Percentiles rank a stretch among this genome's conserved stretches.
These are phyloP conservation scores for Tapirus indicus DNA, from an alignment of 2,797 vertebrate genomes.

Conservation along the genomic window DNA sequence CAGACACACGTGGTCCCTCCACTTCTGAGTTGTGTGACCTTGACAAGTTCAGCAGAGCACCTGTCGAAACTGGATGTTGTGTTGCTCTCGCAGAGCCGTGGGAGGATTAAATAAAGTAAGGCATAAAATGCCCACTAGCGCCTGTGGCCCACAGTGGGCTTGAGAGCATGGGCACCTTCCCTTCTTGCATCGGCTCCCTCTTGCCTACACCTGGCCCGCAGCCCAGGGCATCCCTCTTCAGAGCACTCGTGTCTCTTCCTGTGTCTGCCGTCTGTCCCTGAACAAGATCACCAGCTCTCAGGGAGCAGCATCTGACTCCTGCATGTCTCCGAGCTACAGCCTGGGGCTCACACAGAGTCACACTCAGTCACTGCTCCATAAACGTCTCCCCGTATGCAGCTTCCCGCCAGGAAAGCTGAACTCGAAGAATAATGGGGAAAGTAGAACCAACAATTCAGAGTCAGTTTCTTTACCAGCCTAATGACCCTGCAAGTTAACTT, in stretches of 20 bases:
- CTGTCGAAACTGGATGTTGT: constrained; percentile 13
- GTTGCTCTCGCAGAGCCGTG: background rate
- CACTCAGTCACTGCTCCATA: background rate
- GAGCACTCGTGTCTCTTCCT: background rate
- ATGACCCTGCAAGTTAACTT: background rate
- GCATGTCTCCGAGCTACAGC: background rate
- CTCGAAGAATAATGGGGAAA: background rate
- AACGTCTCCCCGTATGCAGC: background rate
- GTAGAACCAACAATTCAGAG: background rate
- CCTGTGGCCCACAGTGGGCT: background rate
- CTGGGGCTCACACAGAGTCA: background rate
- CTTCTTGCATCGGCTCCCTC: background rate
- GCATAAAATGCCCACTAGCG: background rate
- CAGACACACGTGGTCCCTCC: background rate
- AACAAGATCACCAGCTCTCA: background rate
- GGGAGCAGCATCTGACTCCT: background rate
- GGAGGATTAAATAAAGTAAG: background rate
- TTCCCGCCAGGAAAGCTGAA: background rate
- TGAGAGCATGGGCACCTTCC: no score
- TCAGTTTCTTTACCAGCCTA: background rate
- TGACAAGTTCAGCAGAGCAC: background rate
- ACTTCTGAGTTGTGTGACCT: background rate
- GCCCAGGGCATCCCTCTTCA: background rate
- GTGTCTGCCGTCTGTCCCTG: background rate
- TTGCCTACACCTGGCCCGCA: accelerated